Evolutionary conservation across 1,140 invertebrate species (phyloP).

Genomic region (Paracyclopina nana): DNA sequence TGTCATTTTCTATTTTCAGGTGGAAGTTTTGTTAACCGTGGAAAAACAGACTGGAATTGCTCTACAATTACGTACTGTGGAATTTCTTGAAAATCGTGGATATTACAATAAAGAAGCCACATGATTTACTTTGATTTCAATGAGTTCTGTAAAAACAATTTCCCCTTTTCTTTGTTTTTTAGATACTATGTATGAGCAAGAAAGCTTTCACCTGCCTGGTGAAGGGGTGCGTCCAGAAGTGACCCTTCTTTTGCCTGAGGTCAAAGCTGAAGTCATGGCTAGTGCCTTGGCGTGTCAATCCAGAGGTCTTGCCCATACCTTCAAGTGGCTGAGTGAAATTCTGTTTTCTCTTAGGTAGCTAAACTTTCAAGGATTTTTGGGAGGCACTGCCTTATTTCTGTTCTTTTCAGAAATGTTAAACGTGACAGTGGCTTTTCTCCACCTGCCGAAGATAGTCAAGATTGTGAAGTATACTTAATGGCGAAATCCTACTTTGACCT

Average conservation of each 20-base stretch:
- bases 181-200: too few relatives aligned
- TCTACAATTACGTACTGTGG: too few relatives aligned
- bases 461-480: conserved; percentile 45
- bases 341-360: conserved; percentile 5
- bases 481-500: conserved; percentile 78
- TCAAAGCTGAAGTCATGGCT: conserved; percentile 1
- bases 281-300: not conserved
- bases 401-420: conserved; percentile 5
- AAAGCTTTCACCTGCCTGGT: too few relatives aligned
- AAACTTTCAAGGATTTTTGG: not conserved
- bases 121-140: too few relatives aligned
- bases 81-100: too few relatives aligned
- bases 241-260: not conserved
- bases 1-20: too few relatives aligned
- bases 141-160: too few relatives aligned
- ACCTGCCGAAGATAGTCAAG: conserved; percentile 31
- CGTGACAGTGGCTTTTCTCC: not conserved
- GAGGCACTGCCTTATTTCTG: not conserved
- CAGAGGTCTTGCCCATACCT: conserved; percentile 5
- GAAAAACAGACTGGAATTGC: too few relatives aligned
- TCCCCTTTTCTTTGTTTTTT: too few relatives aligned
- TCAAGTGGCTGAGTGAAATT: conserved; percentile 10
- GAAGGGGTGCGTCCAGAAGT: too few relatives aligned
- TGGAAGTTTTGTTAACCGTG: too few relatives aligned
- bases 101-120: too few relatives aligned